Conservation (phyloP, 2,113 vertebrate genomes). For the Tragelaphus strepsiceros region DNA sequence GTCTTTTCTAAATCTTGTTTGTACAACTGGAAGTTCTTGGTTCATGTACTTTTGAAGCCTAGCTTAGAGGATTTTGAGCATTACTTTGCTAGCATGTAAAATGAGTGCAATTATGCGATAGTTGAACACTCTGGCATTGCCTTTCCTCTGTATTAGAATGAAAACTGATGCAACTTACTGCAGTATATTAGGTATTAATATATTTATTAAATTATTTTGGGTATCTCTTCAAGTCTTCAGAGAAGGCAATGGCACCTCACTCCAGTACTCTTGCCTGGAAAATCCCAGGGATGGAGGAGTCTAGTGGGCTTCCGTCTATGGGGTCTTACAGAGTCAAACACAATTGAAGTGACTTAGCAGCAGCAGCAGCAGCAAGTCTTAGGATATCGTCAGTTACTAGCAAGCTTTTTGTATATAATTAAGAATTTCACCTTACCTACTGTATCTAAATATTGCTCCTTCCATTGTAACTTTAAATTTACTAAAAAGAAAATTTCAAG, state of each 20-base stretch:
- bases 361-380: background rate
- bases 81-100: background rate
- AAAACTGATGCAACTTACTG: background rate
- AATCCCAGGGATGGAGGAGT: too few species aligned
- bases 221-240: background rate
- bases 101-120: background rate
- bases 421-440: background rate
- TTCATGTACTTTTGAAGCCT: background rate
- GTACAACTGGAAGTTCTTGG: background rate
- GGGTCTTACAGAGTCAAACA: too few species aligned
- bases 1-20: background rate
- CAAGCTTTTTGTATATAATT: background rate
- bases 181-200: background rate
- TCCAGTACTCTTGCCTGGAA: too few species aligned
- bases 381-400: background rate
- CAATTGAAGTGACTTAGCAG: too few species aligned
- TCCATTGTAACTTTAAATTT: background rate
- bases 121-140: background rate
- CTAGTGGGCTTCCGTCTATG: too few species aligned
- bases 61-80: background rate
- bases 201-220: background rate
- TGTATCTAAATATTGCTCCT: background rate
- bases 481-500: background rate
- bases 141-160: background rate
- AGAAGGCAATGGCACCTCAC: too few species aligned